These are phyloP conservation scores for Gerris buenoi DNA, from an alignment of 1,140 invertebrate species.

Conservation along the genomic window DNA sequence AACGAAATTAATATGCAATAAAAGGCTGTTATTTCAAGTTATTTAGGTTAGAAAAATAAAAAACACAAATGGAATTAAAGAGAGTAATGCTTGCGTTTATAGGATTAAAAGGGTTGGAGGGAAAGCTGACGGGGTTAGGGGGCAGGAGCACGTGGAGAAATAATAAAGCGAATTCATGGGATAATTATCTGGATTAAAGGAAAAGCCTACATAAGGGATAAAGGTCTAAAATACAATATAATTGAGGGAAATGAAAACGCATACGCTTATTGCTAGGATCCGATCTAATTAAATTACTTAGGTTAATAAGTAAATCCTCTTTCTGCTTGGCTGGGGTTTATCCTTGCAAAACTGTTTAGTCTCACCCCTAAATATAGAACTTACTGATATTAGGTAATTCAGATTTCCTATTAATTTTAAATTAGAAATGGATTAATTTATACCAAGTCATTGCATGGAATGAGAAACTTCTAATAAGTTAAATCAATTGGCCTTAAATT, in stretches of 20 bases:
- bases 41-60: background rate
- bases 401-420: too few relatives aligned
- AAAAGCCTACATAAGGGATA: background rate
- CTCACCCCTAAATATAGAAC: too few relatives aligned
- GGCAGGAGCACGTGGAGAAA: background rate
- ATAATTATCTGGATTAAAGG: background rate
- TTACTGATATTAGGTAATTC: too few relatives aligned
- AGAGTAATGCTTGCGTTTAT: background rate
- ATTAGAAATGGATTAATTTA: too few relatives aligned
- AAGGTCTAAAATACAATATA: background rate
- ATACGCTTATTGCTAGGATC: background rate
- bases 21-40: background rate
- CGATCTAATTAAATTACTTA: background rate
- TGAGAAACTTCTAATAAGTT: too few relatives aligned
- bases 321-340: too few relatives aligned
- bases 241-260: background rate
- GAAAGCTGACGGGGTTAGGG: background rate
- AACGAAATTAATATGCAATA: too few relatives aligned
- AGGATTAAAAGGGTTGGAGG: background rate
- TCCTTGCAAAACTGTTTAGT: too few relatives aligned
- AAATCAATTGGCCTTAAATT: too few relatives aligned
- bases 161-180: background rate
- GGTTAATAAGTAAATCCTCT: background rate
- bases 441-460: too few relatives aligned
- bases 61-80: background rate